Base-by-base conservation (phyloP, 1,140 invertebrate genomes). In the Antheraea pernyi region DNA sequence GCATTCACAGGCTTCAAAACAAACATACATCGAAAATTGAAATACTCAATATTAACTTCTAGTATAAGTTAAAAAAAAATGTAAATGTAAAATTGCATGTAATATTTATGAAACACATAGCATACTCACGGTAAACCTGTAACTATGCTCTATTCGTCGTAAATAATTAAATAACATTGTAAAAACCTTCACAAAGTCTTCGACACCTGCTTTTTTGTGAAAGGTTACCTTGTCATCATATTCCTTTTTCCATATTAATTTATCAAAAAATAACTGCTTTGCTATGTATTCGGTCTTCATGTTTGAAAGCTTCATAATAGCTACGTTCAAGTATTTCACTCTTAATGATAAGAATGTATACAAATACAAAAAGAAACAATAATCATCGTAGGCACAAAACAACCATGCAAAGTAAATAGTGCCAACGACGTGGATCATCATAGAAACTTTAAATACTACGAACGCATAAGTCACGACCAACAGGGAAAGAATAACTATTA, bases 231-330 rank as follows among this genome's bases (percentile, higher is more conserved):
- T 65, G 13, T 81, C 60, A 59, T 84, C 75, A 48, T 69, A 84
- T 36, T 78, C 64, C 19, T 75, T 59, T 18, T 68, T 82, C 84
- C 84, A 88, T 60, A 81, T 72, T 11, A 86, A 13, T 22, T 64
- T 72, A 66, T 85, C 67, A 60, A 85, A 84, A 16, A 83, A 39
- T 16, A 79, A 71, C 59, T 81, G 71, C n/a, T 82, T 76, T 8
- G 81, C 77, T 37, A 89, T 71, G 59, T 79, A 74, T 8, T 75
- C 68, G 8, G 68, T 60, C 13, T 83, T 76, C 16, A 84, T 65
- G 3, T 81, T 75, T 11, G 75, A 74, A 16, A 69, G 60, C 74
- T 89, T 89, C 30, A 85, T 78, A 59, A 89, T 59, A n/a, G 83
- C 79, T 0, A 84, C 65, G 65, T 88, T 89, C 9, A 89, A 22